phyloP scores from a whole-genome alignment of 2,113 vertebrate species.

The Promerops cafer region DNA sequence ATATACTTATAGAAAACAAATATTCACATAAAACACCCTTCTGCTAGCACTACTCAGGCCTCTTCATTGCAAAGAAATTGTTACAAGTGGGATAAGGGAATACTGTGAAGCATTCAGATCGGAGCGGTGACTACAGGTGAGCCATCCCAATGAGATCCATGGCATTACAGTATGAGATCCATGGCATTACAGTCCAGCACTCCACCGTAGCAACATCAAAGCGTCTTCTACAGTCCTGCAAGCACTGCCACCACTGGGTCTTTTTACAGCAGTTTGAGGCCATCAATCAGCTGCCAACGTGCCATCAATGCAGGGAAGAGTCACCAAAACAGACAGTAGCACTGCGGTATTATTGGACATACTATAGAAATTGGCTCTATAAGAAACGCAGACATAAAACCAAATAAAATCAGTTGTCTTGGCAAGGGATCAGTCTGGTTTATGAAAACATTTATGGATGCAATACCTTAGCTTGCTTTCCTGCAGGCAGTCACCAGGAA shows the following conservation, averaged over 20 bases:
- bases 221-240: background rate
- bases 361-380: background rate
- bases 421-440: background rate
- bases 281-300: background rate
- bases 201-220: background rate
- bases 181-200: background rate
- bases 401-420: background rate
- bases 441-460: background rate
- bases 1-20: slow-evolving; percentile 40
- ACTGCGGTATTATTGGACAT: background rate
- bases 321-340: background rate
- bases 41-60: background rate
- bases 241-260: background rate
- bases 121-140: background rate
- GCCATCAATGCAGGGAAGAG: background rate
- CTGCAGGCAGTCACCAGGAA: background rate
- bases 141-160: background rate
- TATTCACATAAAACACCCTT: slow-evolving; percentile 20
- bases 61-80: background rate
- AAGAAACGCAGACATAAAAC: background rate
- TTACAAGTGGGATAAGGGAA: background rate
- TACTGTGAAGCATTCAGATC: background rate
- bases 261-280: background rate
- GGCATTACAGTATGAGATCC: background rate
- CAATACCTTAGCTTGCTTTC: background rate